A percentile compares a stretch with the other conserved stretches of the same genome.
Evolutionary conservation across 2,113 vertebrate species (phyloP).

Genomic region (Lycocorax pyrrhopterus): DNA sequence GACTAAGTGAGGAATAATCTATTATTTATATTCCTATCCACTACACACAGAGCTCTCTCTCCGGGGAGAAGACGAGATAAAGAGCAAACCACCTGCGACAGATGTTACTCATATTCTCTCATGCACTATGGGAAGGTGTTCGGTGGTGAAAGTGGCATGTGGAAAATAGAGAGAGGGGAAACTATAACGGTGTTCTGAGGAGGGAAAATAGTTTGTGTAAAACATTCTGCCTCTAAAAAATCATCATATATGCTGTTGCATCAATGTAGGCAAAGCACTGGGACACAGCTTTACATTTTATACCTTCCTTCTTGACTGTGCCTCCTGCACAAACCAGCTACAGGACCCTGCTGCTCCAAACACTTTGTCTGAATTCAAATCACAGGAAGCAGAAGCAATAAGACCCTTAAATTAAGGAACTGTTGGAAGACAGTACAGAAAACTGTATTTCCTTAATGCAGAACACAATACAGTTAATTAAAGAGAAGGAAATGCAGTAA

Average conservation of each 20-base stretch:
- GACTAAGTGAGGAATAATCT: slow-evolving; percentile 14
- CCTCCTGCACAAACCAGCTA: neutral
- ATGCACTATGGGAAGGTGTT: neutral
- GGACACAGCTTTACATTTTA: neutral
- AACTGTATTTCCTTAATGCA: neutral
- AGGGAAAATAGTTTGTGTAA: neutral
- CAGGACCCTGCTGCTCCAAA: neutral
- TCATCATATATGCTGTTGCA: neutral
- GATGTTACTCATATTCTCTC: slow-evolving; percentile 18
- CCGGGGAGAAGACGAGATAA: slow-evolving; percentile 8
- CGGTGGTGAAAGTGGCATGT: neutral
- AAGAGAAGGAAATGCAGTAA: neutral
- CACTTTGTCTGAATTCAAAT: neutral
- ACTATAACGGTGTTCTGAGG: neutral
- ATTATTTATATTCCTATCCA: slow-evolving; percentile 28
- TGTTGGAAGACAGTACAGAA: neutral
- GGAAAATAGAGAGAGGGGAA: neutral
- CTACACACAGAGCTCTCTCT: neutral
- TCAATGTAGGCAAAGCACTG: neutral
- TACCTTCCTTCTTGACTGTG: neutral
- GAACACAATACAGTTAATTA: neutral
- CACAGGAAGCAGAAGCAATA: neutral
- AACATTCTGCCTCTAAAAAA: neutral
- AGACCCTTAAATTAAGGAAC: neutral
- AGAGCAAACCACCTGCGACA: neutral